Conservation (phyloP, 2,888 invertebrate genomes). For the Scaptomyza parva region DNA sequence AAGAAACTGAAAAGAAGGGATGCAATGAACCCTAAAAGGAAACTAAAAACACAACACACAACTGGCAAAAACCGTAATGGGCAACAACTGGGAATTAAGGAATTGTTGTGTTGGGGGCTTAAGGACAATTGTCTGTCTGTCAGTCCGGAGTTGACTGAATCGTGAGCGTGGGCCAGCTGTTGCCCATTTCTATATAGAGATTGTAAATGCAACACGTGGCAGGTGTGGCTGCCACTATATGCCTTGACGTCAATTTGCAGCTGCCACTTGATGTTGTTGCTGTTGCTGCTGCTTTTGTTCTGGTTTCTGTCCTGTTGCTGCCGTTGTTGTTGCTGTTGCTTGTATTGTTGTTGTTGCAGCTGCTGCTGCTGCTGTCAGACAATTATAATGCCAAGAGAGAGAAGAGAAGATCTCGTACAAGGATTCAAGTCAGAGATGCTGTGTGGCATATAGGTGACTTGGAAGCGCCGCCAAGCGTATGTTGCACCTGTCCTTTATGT, state of each 20-base stretch:
- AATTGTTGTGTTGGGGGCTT: slow-evolving; percentile 1
- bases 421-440: slow-evolving; percentile 55
- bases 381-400: slow-evolving; percentile 42
- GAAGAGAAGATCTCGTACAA: slow-evolving; percentile 19
- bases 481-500: slow-evolving; percentile 65
- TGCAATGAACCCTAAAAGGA: slow-evolving; percentile 39
- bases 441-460: slow-evolving; percentile 35
- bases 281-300: slow-evolving; percentile 24
- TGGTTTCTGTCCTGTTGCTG: not conserved
- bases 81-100: not conserved
- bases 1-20: slow-evolving; percentile 26
- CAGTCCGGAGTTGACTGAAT: slow-evolving; percentile 5
- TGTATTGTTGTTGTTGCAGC: slow-evolving; percentile 32
- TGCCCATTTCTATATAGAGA: slow-evolving; percentile 18
- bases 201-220: slow-evolving; percentile 69
- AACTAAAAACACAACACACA: slow-evolving; percentile 3
- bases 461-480: slow-evolving; percentile 35
- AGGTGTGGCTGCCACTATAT: slow-evolving; percentile 63
- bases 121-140: not conserved
- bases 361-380: slow-evolving; percentile 39
- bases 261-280: slow-evolving; percentile 37
- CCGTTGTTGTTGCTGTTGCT: not conserved
- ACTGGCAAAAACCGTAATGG: too few species aligned
- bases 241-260: slow-evolving; percentile 53
- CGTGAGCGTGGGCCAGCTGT: slow-evolving; percentile 46